These are phyloP conservation scores for Oscheius sp. DNA, from an alignment of 2,888 invertebrate genomes.

Conservation along the genomic window DNA sequence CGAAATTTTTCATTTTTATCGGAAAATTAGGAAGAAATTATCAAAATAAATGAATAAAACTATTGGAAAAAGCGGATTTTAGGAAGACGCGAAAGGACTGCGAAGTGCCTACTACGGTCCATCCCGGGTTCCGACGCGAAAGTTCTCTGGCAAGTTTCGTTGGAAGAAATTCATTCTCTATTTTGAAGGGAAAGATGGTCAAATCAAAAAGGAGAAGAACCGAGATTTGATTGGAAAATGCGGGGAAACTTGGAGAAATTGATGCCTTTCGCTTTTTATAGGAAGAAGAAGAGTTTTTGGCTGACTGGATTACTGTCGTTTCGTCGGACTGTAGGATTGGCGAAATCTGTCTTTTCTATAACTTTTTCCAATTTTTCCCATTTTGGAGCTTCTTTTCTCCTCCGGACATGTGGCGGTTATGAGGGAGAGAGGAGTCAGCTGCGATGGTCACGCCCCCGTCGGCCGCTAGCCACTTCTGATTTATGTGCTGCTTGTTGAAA, in stretches of 20 bases:
- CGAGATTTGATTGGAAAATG: neutral
- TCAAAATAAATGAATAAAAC: neutral
- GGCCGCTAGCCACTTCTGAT: constrained; percentile 17
- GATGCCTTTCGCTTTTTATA: no score
- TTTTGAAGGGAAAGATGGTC: neutral
- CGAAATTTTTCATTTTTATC: neutral
- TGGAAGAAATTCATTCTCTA: neutral
- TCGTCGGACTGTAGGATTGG: no score
- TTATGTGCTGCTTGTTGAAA: constrained; percentile 23
- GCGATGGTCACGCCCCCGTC: constrained; percentile 8
- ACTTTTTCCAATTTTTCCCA: no score
- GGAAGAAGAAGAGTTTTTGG: no score
- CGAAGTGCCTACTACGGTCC: neutral
- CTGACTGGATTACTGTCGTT: no score
- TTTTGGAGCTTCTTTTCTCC: no score
- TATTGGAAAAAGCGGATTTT: neutral
- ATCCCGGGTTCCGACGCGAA: neutral
- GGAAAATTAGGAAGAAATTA: neutral
- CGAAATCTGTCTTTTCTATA: no score
- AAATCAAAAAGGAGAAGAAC: no score
- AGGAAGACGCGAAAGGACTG: neutral
- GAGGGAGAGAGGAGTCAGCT: constrained; percentile 13
- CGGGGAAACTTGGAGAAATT: no score
- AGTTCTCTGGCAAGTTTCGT: neutral
- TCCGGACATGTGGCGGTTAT: neutral